Percentiles rank a stretch among this genome's conserved stretches.
Evolutionary conservation across 2,113 vertebrate species (phyloP).

Genomic region (Baryphthengus martii): DNA sequence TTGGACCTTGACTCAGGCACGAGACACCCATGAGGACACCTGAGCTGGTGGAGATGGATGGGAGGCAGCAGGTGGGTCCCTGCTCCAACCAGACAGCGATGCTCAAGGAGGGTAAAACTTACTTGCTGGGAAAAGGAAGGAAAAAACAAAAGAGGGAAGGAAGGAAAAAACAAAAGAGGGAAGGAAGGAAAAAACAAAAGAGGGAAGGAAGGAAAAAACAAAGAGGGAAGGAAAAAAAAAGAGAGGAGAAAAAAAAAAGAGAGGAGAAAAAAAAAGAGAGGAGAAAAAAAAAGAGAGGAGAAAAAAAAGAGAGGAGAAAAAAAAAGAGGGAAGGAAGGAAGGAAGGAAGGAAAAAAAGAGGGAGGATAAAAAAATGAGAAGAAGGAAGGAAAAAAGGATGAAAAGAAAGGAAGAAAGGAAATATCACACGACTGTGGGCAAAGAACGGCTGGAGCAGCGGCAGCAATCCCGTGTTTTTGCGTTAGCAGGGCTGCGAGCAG

Average conservation of each 20-base stretch:
- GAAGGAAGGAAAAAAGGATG: no score
- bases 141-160: not conserved
- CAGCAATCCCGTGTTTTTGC: fast-evolving
- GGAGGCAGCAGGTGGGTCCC: not conserved
- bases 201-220: not conserved
- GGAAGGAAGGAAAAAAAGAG: not conserved
- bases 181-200: no score
- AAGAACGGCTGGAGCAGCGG: not conserved
- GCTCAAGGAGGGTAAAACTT: not conserved
- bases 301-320: not conserved
- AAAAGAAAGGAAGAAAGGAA: not conserved
- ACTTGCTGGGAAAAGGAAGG: no score
- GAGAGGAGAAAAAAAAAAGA: no score
- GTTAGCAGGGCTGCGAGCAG: fast-evolving
- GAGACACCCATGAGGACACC: not conserved
- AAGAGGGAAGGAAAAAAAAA: no score
- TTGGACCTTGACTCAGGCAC: fast-evolving
- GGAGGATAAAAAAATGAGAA: no score
- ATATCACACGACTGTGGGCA: fast-evolving
- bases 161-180: no score
- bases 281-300: fast-evolving
- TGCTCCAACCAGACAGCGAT: not conserved
- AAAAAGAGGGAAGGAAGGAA: no score
- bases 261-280: no score
- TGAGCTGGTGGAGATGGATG: not conserved